Evolutionary conservation across 2,888 invertebrate genomes (phyloP).

Genomic region (Megalurothrips usitatus): DNA sequence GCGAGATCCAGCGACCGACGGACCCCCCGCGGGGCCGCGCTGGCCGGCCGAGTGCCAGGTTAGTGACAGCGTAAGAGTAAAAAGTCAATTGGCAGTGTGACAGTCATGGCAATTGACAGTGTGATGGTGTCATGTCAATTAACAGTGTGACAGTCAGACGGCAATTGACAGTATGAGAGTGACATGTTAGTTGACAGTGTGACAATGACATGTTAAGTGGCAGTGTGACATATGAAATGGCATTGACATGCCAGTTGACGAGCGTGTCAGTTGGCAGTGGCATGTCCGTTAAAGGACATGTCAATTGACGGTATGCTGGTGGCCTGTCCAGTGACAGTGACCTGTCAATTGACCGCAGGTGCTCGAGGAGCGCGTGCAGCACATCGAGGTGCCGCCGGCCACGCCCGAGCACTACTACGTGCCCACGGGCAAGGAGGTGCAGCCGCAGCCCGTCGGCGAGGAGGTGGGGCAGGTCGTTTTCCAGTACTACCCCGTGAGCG

Average conservation of each 20-base stretch:
- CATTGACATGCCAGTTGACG: no score
- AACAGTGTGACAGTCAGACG: neutral
- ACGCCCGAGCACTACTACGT: slow-evolving; percentile 77
- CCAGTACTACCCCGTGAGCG: slow-evolving; percentile 79
- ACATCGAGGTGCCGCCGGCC: slow-evolving; percentile 66
- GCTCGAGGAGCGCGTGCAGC: slow-evolving; percentile 72
- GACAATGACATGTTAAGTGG: neutral
- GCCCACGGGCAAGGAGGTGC: slow-evolving; percentile 70
- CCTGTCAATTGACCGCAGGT: slow-evolving; percentile 56
- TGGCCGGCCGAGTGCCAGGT: slow-evolving; percentile 91
- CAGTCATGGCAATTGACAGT: no score
- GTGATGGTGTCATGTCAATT: neutral
- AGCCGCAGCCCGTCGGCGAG: slow-evolving; percentile 80
- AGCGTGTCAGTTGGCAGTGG: no score
- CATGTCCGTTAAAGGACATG: no score
- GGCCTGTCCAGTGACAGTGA: no score
- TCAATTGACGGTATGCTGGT: no score
- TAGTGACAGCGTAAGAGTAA: no score
- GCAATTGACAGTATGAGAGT: neutral
- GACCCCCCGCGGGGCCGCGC: slow-evolving; percentile 71
- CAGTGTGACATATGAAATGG: neutral
- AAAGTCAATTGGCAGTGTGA: no score
- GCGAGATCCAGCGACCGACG: slow-evolving; percentile 56
- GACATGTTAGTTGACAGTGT: neutral
- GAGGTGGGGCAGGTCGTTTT: slow-evolving; percentile 78